Base-by-base conservation (phyloP, 2,888 invertebrate species). In the Drosophila meridiana region DNA sequence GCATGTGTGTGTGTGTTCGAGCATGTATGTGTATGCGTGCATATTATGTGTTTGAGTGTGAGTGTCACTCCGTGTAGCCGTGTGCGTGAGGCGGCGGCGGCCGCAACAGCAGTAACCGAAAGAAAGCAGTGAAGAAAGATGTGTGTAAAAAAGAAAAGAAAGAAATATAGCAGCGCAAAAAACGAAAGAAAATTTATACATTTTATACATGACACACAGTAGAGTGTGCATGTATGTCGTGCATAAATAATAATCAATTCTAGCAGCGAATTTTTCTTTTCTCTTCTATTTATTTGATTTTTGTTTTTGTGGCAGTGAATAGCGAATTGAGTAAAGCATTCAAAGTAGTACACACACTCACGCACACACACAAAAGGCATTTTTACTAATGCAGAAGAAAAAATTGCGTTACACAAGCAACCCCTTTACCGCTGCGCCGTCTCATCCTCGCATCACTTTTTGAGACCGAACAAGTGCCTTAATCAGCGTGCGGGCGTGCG, bases 341-440 rank as follows among this genome's bases (percentile, higher is more conserved):
- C 55, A 67, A 78, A 76, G 70, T 59, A 52, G 61, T 61, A 67
- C 74, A 45, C 58, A 62, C 65, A 69, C 42, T 57, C 40, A 55
- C 28, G 47, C 48, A 62, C 40, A 66, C 30, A 52, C 47, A 34
- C 7, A 50, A 43, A 20, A 20, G 20, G 32, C 13, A 45, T 38
- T 60, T 56, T 26, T 67, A 57, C 50, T 61, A 70, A 75, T 76
- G 69, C 62, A 74, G 75, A 76, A 82, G 68, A 64, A 74, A 75
- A 84, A 85, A 85, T 87, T 84, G 83, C 85, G 85, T 85, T 85
- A 87, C 85, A 85, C 85, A 85, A 85, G 85, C 85, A 73, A 78
- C 69, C 76, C 83, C 57, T 62, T 78, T 56, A 61, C 77, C 73
- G 70, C 72, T 72, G 63, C 61, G 43, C 68, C 61, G 65, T 47